phyloP scores from a whole-genome alignment of 2,797 vertebrate genomes.

The Malacoctenus gilli region DNA sequence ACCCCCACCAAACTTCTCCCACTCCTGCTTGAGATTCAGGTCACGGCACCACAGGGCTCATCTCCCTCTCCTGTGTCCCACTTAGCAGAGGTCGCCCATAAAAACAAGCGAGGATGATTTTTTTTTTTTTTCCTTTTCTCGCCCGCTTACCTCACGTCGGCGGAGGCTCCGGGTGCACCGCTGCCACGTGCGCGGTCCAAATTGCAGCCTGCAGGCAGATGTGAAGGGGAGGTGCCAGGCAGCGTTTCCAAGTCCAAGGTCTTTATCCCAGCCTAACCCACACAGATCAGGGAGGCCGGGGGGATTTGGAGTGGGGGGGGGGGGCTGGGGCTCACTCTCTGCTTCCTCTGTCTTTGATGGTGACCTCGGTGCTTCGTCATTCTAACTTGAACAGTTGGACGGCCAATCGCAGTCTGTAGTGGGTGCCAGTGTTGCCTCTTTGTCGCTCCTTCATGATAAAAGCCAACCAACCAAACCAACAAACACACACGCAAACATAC shows the following conservation, averaged over 20 bases:
- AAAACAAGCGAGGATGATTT: constrained; percentile 75
- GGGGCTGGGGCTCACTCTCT: constrained; percentile 26
- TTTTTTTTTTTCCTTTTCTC: too few species aligned
- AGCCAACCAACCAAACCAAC: too few species aligned
- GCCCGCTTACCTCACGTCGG: constrained; percentile 74
- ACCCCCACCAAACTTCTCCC: too few species aligned
- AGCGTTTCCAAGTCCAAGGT: constrained; percentile 49
- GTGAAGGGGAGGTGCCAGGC: constrained; percentile 70
- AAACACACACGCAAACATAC: too few species aligned
- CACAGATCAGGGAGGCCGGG: constrained; percentile 38
- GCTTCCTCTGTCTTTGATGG: constrained; percentile 56
- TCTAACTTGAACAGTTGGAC: constrained; percentile 29
- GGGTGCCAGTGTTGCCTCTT: too few species aligned
- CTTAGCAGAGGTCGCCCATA: constrained; percentile 57
- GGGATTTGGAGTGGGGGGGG: too few species aligned
- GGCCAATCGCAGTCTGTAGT: too few species aligned
- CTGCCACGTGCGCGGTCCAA: constrained; percentile 79
- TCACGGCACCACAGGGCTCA: constrained; percentile 52
- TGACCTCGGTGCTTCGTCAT: constrained; percentile 42
- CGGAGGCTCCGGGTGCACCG: constrained; percentile 76
- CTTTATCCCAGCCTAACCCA: constrained; percentile 49
- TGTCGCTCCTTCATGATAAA: too few species aligned
- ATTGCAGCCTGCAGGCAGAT: constrained; percentile 78
- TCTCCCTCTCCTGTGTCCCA: constrained; percentile 45
- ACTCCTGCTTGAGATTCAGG: constrained; percentile 58